These are phyloP conservation scores for Lumbricus terrestris DNA, from an alignment of 2,888 invertebrate genomes.

Conservation along the genomic window DNA sequence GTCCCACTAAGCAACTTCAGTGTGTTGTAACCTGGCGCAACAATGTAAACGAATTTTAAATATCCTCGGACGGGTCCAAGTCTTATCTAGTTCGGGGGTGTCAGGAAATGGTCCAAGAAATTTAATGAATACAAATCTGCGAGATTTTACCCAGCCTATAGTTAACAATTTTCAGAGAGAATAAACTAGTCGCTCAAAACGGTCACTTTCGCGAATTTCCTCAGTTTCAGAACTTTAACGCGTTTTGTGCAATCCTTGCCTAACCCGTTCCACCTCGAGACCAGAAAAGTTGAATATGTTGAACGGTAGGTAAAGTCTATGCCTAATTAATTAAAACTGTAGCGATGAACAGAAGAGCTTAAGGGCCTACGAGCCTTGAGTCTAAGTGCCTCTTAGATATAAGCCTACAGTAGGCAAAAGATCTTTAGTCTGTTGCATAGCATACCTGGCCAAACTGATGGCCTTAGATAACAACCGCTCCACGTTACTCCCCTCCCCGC, in stretches of 20 bases:
- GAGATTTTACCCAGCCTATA: neutral
- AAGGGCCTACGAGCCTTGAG: neutral
- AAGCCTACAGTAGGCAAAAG: too few relatives aligned
- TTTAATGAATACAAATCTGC: neutral
- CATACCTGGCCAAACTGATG: neutral
- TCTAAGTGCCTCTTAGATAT: neutral
- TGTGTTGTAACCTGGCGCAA: neutral
- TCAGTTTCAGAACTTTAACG: neutral
- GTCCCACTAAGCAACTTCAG: neutral
- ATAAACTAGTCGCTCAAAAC: neutral
- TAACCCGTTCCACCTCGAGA: neutral
- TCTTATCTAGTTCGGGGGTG: neutral
- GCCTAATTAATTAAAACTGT: neutral
- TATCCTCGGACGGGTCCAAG: neutral
- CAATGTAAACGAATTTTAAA: neutral
- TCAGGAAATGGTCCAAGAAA: neutral
- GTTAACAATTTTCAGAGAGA: neutral
- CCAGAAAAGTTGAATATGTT: slow-evolving; percentile 10
- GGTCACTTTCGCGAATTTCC: neutral
- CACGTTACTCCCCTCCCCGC: neutral
- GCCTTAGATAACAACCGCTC: neutral
- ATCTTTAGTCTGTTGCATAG: neutral
- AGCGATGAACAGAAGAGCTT: neutral
- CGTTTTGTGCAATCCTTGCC: neutral
- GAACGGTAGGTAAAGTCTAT: slow-evolving; percentile 8